Conservation (phyloP, 2,888 invertebrate genomes). For the Trissoscelio sp. region DNA sequence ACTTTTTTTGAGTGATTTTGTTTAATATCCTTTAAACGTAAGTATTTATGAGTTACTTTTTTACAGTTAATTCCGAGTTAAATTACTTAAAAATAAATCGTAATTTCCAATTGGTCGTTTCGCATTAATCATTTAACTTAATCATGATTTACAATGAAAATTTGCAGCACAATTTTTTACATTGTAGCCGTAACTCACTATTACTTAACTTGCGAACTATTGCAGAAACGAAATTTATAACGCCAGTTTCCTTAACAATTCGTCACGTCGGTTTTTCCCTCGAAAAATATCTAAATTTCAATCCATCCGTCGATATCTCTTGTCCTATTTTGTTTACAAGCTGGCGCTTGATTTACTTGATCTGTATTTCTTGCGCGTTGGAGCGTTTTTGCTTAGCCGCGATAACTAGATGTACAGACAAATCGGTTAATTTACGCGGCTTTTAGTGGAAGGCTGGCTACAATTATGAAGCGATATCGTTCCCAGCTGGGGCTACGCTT, state of each 20-base stretch:
- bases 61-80: too few species aligned
- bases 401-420: conserved; percentile 38
- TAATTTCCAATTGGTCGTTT: too few species aligned
- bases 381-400: conserved; percentile 15
- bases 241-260: not conserved
- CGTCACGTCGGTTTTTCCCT: conserved; percentile 18
- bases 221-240: conserved; percentile 21
- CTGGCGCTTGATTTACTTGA: conserved; percentile 18
- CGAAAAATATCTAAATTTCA: conserved; percentile 38
- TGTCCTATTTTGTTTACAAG: conserved; percentile 7
- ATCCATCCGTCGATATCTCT: conserved; percentile 1
- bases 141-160: not conserved
- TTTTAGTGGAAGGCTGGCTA: conserved; percentile 25
- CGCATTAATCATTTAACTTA: too few species aligned
- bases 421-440: conserved; percentile 54
- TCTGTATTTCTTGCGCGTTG: not conserved
- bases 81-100: too few species aligned
- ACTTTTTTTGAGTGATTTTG: too few species aligned
- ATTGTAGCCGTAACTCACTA: not conserved
- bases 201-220: conserved; percentile 14
- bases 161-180: not conserved
- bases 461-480: conserved; percentile 51
- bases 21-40: too few species aligned
- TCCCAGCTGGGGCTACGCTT: conserved; percentile 38
- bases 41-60: too few species aligned